Evolutionary conservation across 2,888 invertebrate species (phyloP).

Genomic region (Orthosia gothica): DNA sequence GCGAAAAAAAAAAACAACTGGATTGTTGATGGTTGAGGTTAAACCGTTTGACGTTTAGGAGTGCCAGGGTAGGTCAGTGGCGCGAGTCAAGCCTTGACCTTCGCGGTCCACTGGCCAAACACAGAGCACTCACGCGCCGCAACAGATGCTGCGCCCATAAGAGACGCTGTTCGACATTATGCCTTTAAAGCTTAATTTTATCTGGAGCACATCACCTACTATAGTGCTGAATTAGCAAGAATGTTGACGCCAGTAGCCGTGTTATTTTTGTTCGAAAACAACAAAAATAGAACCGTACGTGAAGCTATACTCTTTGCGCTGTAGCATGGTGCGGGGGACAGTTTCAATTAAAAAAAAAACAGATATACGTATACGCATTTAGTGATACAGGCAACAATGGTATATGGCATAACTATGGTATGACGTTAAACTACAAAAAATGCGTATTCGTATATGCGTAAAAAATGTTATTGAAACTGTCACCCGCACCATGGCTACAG

Average conservation of each 20-base stretch:
- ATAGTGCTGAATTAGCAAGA: slow-evolving; percentile 23
- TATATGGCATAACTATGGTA: too few relatives aligned
- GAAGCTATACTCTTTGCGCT: too few relatives aligned
- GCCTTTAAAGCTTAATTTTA: slow-evolving; percentile 54
- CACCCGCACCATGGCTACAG: too few relatives aligned
- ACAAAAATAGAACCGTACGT: background rate
- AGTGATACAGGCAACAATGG: too few relatives aligned
- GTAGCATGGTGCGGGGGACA: too few relatives aligned
- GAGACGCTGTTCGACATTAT: slow-evolving; percentile 70
- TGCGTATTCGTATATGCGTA: too few relatives aligned
- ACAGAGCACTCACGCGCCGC: slow-evolving; percentile 81
- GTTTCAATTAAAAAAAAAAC: too few relatives aligned
- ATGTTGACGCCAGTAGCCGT: slow-evolving; percentile 1
- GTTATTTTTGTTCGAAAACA: slow-evolving; percentile 17
- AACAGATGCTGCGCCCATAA: slow-evolving; percentile 85
- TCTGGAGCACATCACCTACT: slow-evolving; percentile 44
- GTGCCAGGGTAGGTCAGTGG: slow-evolving; percentile 77
- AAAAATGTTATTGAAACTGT: too few relatives aligned
- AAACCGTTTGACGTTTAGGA: slow-evolving; percentile 65
- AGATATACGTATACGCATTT: too few relatives aligned
- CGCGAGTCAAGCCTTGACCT: slow-evolving; percentile 87
- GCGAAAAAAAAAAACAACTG: slow-evolving; percentile 63
- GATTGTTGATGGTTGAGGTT: slow-evolving; percentile 64
- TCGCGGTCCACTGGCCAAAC: slow-evolving; percentile 86
- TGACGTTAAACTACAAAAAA: too few relatives aligned